These are phyloP conservation scores for Drosophila baimaii DNA, from an alignment of 1,140 invertebrate species.

Conservation along the genomic window DNA sequence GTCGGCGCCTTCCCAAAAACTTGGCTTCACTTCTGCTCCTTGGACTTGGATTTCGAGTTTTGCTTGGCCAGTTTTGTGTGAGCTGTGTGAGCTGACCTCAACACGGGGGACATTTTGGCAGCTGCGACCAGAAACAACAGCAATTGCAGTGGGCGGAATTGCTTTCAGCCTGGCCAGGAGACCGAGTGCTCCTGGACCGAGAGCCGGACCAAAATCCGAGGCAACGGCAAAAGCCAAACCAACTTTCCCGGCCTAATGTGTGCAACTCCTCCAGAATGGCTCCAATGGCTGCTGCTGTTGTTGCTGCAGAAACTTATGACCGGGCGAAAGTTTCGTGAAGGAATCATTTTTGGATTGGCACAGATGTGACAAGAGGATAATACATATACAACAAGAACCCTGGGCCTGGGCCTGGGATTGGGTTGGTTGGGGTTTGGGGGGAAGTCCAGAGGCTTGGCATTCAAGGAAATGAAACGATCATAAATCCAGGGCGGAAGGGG, in stretches of 20 bases:
- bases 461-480: constrained; percentile 43
- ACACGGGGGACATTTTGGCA: constrained; percentile 67
- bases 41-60: constrained; percentile 46
- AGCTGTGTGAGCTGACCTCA: constrained; percentile 45
- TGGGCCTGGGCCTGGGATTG: too few relatives aligned
- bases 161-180: constrained; percentile 63
- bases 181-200: constrained; percentile 25
- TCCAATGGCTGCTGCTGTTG: constrained; percentile 34
- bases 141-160: constrained; percentile 71
- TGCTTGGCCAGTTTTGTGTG: constrained; percentile 31
- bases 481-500: constrained; percentile 18
- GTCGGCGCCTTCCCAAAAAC: constrained; percentile 31
- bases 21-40: constrained; percentile 39
- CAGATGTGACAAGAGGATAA: constrained; percentile 55
- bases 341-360: constrained; percentile 59
- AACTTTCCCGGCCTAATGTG: constrained; percentile 61
- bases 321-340: constrained; percentile 51
- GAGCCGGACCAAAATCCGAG: constrained; percentile 4
- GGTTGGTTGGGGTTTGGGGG: too few relatives aligned
- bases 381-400: constrained; percentile 28
- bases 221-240: constrained; percentile 1
- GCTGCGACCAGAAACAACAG: constrained; percentile 62
- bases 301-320: constrained; percentile 57
- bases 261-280: constrained; percentile 38
- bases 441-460: constrained; percentile 14